phyloP scores from a whole-genome alignment of 2,113 vertebrate species.

The Ascaphus truei region DNA sequence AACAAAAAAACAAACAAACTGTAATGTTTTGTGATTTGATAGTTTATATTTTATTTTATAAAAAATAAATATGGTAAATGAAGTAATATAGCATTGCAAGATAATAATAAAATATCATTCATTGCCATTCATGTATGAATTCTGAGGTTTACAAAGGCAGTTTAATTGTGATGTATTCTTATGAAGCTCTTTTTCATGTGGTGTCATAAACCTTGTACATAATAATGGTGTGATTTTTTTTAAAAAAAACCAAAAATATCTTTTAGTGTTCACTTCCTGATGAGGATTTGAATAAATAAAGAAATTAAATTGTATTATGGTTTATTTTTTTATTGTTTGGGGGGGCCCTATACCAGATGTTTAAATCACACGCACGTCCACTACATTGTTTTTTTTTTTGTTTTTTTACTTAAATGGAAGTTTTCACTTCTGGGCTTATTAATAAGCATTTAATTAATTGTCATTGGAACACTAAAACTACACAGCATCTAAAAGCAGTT shows the following conservation, averaged over 20 bases:
- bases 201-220: slow-evolving; percentile 74
- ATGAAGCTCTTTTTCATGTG: slow-evolving; percentile 63
- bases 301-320: slow-evolving; percentile 66
- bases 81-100: slow-evolving; percentile 48
- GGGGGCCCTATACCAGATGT: too few species aligned
- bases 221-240: slow-evolving; percentile 73
- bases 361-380: too few species aligned
- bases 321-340: too few species aligned
- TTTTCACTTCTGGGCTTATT: too few species aligned
- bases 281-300: slow-evolving; percentile 82
- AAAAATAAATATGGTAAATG: slow-evolving; percentile 47
- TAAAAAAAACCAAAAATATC: too few species aligned
- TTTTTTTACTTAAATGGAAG: too few species aligned
- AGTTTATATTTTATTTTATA: slow-evolving; percentile 49
- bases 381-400: too few species aligned
- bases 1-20: too few species aligned
- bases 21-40: slow-evolving; percentile 54
- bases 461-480: too few species aligned
- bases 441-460: too few species aligned
- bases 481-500: too few species aligned
- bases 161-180: slow-evolving; percentile 61
- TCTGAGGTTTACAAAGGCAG: slow-evolving; percentile 57
- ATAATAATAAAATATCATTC: slow-evolving; percentile 48
- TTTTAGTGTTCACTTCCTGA: slow-evolving; percentile 79
- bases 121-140: slow-evolving; percentile 55